These are phyloP conservation scores for Leucoraja ocellata DNA, from an alignment of 2,797 vertebrate genomes.

Conservation along the genomic window DNA sequence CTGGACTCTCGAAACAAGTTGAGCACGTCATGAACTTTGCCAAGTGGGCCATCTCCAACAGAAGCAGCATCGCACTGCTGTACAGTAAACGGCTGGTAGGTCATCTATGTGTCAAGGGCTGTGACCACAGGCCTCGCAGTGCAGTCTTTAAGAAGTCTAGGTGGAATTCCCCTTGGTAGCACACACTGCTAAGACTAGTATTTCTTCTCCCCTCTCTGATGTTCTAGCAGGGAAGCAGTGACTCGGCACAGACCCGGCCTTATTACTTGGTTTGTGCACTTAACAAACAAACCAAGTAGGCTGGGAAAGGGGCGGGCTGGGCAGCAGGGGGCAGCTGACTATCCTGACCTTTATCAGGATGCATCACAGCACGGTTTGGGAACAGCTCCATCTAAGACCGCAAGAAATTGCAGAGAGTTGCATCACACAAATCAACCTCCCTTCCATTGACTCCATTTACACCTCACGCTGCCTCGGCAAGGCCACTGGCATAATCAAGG, in stretches of 20 bases:
- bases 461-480: too few species aligned
- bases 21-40: slow-evolving; percentile 72
- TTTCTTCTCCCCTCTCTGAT: background rate
- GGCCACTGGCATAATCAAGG: too few species aligned
- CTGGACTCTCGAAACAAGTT: slow-evolving; percentile 65
- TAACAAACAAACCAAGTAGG: background rate
- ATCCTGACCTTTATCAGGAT: background rate
- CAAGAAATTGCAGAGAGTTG: too few species aligned
- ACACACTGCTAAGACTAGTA: background rate
- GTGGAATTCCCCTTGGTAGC: background rate
- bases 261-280: too few species aligned
- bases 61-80: slow-evolving; percentile 65
- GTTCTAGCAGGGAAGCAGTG: background rate
- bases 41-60: slow-evolving; percentile 68
- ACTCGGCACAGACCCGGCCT: too few species aligned
- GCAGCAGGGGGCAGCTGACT: too few species aligned
- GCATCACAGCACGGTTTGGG: too few species aligned
- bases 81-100: slow-evolving; percentile 70
- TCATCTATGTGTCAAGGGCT: background rate
- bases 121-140: background rate
- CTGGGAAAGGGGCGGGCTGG: background rate
- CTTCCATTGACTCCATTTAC: too few species aligned
- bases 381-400: too few species aligned
- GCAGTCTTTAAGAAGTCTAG: background rate
- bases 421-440: too few species aligned